Evolutionary conservation across 1,140 invertebrate species (phyloP), one percentile per base, ranked within the genome.

Genomic region (Lineus longissimus): DNA sequence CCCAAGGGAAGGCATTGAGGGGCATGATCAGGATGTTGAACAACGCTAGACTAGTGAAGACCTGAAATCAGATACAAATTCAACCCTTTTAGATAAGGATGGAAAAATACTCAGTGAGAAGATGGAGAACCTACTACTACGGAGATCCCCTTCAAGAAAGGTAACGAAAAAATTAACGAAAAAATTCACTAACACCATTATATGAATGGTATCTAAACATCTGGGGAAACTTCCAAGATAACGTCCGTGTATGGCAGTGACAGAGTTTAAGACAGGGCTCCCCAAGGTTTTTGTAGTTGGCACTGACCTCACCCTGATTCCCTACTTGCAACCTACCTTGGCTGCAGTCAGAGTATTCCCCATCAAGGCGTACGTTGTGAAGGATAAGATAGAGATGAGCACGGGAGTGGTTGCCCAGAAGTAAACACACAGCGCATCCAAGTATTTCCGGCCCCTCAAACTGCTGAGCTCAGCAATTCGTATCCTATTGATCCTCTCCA

Each of bases 351-450:
- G 83, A 59, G 85, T 59, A 75, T 95, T 88, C 4, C 93, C 92
- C 58, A 94, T 73, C 13, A 93, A 75, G n/a, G 90, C 87, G 75
- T 95, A 97, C 0, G 91, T 91, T 2, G 87, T 86, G 76, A 99
- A 95, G 0, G 95, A 98, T 1, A 96, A 83, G 59, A 97, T 88
- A 1, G 94, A 90, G 66, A 99, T 95, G 1, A 98, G 74, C 51
- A 98, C 91, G 0, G 96, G 96, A n/a, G 96, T 98, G 7, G 94
- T 95, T 0, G 96, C 97, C 97, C 97, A 99, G 78, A 99, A 93
- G 79, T 94, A 98, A 1, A 98, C 97, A 83, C 96, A 99, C 55
- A 97, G 80, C n/a, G 96, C 97, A 84, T 99, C 97, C 63, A 99
- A 80, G 82, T 98, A 99, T 84, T 99, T 99, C 66, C 94, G 85